phyloP scores from a whole-genome alignment of 2,113 vertebrate genomes.

The Boulengerochromis microlepis region DNA sequence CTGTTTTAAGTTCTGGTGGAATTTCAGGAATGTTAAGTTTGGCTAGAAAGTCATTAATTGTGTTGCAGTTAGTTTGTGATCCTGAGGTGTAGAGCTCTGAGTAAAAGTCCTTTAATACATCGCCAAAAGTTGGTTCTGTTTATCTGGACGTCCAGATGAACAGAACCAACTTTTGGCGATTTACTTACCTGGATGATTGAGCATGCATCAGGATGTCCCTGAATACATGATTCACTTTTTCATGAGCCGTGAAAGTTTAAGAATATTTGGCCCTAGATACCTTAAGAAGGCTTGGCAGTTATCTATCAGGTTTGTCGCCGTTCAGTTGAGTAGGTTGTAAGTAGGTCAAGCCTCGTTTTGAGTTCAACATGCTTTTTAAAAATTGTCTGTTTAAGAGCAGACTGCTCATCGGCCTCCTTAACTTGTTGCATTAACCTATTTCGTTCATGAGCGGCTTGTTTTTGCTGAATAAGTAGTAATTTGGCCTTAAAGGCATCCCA shows the following conservation, averaged over 20 bases:
- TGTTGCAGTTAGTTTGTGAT: background rate
- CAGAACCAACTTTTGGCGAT: background rate
- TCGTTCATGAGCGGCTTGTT: background rate
- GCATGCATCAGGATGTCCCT: background rate
- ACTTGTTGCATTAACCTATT: background rate
- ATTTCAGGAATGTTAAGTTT: background rate
- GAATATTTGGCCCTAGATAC: background rate
- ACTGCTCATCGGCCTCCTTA: background rate
- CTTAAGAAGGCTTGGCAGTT: background rate
- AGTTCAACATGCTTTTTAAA: background rate
- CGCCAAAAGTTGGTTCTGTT: background rate
- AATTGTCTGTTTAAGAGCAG: background rate
- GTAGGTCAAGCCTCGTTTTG: background rate
- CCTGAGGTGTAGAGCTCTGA: background rate
- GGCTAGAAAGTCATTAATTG: background rate
- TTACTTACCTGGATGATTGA: background rate
- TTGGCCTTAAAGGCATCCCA: background rate
- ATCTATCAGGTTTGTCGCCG: background rate
- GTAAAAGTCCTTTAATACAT: background rate
- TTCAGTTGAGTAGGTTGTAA: background rate
- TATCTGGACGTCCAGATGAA: background rate
- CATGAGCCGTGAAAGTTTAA: background rate
- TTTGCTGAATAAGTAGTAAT: background rate
- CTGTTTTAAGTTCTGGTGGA: background rate
- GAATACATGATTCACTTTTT: background rate